These are phyloP conservation scores for Chiloscyllium plagiosum DNA, from an alignment of 2,113 vertebrate species.

Conservation along the genomic window DNA sequence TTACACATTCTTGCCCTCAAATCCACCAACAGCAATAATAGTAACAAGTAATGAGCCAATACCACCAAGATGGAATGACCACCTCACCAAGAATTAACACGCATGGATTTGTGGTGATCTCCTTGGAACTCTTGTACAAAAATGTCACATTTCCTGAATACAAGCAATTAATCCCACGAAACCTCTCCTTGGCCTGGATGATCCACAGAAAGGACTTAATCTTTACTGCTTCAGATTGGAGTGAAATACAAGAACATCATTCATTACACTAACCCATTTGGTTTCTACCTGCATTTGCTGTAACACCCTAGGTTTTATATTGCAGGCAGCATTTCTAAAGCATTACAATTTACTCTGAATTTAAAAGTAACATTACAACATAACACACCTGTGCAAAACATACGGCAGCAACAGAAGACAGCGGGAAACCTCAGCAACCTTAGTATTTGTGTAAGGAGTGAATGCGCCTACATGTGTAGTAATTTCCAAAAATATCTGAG, in stretches of 20 bases:
- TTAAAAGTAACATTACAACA: neutral
- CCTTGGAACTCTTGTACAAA: neutral
- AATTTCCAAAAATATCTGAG: neutral
- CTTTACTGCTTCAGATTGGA: neutral
- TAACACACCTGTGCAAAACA: neutral
- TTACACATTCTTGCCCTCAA: neutral
- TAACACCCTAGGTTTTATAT: neutral
- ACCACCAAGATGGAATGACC: neutral
- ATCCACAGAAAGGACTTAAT: neutral
- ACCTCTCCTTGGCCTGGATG: neutral
- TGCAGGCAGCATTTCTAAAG: neutral
- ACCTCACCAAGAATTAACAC: neutral
- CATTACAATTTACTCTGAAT: neutral
- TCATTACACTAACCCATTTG: neutral
- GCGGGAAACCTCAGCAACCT: neutral
- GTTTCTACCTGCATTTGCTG: neutral
- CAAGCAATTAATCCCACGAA: neutral
- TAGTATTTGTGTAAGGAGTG: neutral
- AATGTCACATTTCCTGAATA: neutral
- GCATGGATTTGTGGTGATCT: neutral
- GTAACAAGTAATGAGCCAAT: neutral
- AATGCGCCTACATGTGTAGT: neutral
- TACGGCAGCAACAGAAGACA: neutral
- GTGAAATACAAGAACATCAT: neutral
- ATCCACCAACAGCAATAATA: neutral